phyloP scores from a whole-genome alignment of 1,140 invertebrate species.

The Drosophila gunungcola region DNA sequence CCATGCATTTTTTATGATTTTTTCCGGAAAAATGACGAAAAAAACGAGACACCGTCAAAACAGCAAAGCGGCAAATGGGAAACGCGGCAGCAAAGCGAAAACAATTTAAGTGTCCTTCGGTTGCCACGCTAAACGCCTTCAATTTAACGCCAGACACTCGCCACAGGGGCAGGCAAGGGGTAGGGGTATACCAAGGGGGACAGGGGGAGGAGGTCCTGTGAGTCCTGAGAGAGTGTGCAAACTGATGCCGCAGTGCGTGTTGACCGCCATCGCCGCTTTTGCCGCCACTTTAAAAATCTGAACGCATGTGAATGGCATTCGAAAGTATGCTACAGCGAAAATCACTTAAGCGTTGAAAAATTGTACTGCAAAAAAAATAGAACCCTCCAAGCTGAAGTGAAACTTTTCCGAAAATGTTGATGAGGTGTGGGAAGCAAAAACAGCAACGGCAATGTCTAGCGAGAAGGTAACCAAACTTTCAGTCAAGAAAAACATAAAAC shows the following conservation, averaged over 20 bases:
- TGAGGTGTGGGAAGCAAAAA: conserved; percentile 49
- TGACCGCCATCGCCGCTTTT: conserved; percentile 34
- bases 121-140: conserved; percentile 61
- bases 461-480: conserved; percentile 65
- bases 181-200: no score
- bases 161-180: conserved; percentile 18
- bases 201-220: neutral
- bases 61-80: conserved; percentile 4
- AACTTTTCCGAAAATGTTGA: conserved; percentile 57
- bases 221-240: conserved; percentile 18
- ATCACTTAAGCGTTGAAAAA: conserved; percentile 76
- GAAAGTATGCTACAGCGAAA: conserved; percentile 70
- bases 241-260: conserved; percentile 50
- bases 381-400: conserved; percentile 15
- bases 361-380: conserved; percentile 27
- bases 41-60: conserved; percentile 16
- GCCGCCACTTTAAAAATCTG: conserved; percentile 59
- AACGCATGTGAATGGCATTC: conserved; percentile 49
- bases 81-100: conserved; percentile 40
- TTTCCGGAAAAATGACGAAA: conserved; percentile 26
- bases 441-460: conserved; percentile 37
- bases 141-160: conserved; percentile 60
- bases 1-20: conserved; percentile 66
- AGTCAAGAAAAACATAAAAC: conserved; percentile 69
- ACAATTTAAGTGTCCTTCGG: conserved; percentile 62